These are phyloP conservation scores for Scaptomyza montana DNA, from an alignment of 1,140 invertebrate species.

Conservation along the genomic window DNA sequence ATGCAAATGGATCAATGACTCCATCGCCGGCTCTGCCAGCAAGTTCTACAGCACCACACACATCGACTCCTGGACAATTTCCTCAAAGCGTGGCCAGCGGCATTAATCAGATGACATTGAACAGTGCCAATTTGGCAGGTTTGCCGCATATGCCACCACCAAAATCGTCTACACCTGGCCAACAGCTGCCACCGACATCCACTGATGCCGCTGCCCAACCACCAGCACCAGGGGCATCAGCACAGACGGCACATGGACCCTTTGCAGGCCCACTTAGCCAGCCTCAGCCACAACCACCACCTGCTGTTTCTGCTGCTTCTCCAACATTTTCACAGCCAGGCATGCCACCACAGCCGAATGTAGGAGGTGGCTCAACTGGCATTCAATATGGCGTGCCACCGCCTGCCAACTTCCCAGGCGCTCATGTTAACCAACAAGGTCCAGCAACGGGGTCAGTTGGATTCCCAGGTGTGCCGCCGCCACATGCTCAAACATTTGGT, in stretches of 20 bases:
- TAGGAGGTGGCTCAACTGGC: not conserved
- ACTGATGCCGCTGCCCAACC: not conserved
- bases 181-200: conserved; percentile 37
- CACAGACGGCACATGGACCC: conserved; percentile 4
- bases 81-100: conserved; percentile 66
- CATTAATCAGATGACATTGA: conserved; percentile 77
- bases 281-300: conserved; percentile 28
- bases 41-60: conserved; percentile 10
- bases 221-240: conserved; percentile 4
- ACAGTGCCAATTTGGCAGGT: conserved; percentile 70
- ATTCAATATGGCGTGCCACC: conserved; percentile 12
- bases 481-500: conserved; percentile 47
- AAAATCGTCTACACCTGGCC: conserved; percentile 55
- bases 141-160: conserved; percentile 74
- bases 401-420: conserved; percentile 24
- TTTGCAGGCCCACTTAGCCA: conserved; percentile 29
- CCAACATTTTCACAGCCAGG: conserved; percentile 12
- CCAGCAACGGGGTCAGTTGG: conserved; percentile 32
- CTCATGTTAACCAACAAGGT: conserved; percentile 14
- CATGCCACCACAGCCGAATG: conserved; percentile 22
- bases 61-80: conserved; percentile 18
- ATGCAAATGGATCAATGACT: conserved; percentile 58
- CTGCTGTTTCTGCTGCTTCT: conserved; percentile 11
- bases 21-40: conserved; percentile 12
- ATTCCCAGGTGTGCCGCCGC: conserved; percentile 54